Evolutionary conservation across 2,888 invertebrate genomes (phyloP).

Genomic region (Dicycla oo): DNA sequence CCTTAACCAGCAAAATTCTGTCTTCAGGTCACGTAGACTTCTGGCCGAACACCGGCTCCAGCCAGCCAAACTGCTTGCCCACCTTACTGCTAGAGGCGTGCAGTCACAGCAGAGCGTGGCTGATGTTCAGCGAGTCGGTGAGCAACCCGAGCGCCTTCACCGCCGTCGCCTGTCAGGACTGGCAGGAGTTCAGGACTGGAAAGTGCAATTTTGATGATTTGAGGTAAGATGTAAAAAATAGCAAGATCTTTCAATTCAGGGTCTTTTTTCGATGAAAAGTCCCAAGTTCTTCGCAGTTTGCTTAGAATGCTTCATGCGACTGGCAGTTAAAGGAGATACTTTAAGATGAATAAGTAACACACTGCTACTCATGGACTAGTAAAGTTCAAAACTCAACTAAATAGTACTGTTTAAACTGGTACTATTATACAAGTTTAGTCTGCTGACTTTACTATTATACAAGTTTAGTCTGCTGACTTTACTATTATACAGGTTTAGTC

Average conservation of each 20-base stretch:
- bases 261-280: too few relatives aligned
- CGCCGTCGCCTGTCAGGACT: constrained; percentile 75
- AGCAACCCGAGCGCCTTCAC: constrained; percentile 72
- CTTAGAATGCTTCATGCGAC: too few relatives aligned
- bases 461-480: not conserved
- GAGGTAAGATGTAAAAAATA: constrained; percentile 65
- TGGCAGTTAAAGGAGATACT: too few relatives aligned
- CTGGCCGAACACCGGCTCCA: constrained; percentile 82
- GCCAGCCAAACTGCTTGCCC: constrained; percentile 82
- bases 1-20: not conserved
- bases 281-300: too few relatives aligned
- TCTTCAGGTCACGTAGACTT: constrained; percentile 83
- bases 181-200: constrained; percentile 75
- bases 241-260: too few relatives aligned
- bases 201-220: constrained; percentile 68
- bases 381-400: too few relatives aligned
- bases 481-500: not conserved
- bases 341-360: too few relatives aligned
- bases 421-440: not conserved
- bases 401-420: too few relatives aligned
- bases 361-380: too few relatives aligned
- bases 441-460: not conserved
- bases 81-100: constrained; percentile 74
- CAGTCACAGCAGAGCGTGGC: constrained; percentile 83
- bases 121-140: constrained; percentile 78